Evolutionary conservation across 23 tunicate species (phyloP).

Genomic region (Botrylloides violaceus): DNA sequence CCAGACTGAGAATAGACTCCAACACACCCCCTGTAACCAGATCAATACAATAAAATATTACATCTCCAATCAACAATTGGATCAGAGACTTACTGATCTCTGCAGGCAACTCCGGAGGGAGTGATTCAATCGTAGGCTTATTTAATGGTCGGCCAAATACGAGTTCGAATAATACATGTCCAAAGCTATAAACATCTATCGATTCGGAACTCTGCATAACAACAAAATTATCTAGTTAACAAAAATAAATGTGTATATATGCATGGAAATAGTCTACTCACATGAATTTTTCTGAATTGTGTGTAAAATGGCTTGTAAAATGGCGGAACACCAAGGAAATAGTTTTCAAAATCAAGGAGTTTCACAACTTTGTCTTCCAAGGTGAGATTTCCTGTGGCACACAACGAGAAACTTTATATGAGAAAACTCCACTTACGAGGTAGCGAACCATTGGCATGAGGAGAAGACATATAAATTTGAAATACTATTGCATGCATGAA

Average conservation of each 20-base stretch:
- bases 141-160: constrained; percentile 78
- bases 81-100: constrained; percentile 49
- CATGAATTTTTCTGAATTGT: constrained; percentile 88
- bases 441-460: no score
- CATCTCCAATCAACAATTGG: background rate
- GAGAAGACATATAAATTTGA: no score
- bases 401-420: background rate
- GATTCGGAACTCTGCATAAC: constrained; percentile 77
- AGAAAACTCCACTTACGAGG: no score
- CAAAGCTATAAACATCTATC: constrained; percentile 91
- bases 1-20: constrained; percentile 79
- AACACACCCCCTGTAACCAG: constrained; percentile 78
- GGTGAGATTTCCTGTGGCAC: constrained; percentile 55
- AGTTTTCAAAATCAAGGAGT: constrained; percentile 74
- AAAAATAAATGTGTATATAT: background rate
- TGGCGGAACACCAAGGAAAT: constrained; percentile 76
- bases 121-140: constrained; percentile 62
- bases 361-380: constrained; percentile 80
- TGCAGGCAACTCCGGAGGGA: constrained; percentile 75
- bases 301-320: constrained; percentile 82
- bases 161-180: constrained; percentile 87
- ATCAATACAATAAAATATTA: no score
- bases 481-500: no score
- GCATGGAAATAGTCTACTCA: constrained; percentile 26
- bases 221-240: background rate